Evolutionary conservation across 2,797 vertebrate species (phyloP).

Genomic region (Falco concolor): DNA sequence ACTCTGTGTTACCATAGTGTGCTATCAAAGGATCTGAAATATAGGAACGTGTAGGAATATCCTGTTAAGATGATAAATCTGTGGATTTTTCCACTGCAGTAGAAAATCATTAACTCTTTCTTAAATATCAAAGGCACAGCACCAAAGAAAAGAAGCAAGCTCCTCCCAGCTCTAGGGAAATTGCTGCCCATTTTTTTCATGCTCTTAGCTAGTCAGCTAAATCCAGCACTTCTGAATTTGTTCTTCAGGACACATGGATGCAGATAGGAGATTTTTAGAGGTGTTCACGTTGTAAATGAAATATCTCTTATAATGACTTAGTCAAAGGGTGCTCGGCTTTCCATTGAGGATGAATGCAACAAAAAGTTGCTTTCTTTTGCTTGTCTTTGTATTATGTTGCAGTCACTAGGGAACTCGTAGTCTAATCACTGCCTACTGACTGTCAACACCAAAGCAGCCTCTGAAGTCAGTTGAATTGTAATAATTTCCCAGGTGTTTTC

Average conservation of each 20-base stretch:
- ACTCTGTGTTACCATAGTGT: slow-evolving; percentile 66
- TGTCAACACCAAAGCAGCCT: neutral
- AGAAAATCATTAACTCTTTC: slow-evolving; percentile 66
- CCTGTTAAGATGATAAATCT: slow-evolving; percentile 62
- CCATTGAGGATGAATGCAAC: neutral
- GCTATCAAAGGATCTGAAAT: slow-evolving; percentile 77
- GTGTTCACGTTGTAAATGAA: neutral
- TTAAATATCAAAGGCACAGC: slow-evolving; percentile 72
- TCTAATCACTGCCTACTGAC: neutral
- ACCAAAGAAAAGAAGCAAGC: slow-evolving; percentile 74
- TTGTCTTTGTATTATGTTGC: neutral
- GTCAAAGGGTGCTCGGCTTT: neutral
- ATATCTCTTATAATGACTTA: neutral
- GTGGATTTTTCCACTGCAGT: slow-evolving; percentile 57
- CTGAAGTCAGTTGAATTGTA: neutral
- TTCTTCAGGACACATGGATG: neutral
- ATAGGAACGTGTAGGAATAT: slow-evolving; percentile 64
- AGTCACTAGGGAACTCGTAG: neutral
- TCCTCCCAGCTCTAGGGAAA: slow-evolving; percentile 72
- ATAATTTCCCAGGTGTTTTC: neutral
- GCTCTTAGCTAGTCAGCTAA: neutral
- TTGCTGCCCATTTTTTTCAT: slow-evolving; percentile 34
- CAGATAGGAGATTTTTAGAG: neutral
- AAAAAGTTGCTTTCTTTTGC: neutral
- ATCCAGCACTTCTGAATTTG: neutral